Base-by-base conservation (phyloP, 2,888 invertebrate species). In the Oscheius onirici region DNA sequence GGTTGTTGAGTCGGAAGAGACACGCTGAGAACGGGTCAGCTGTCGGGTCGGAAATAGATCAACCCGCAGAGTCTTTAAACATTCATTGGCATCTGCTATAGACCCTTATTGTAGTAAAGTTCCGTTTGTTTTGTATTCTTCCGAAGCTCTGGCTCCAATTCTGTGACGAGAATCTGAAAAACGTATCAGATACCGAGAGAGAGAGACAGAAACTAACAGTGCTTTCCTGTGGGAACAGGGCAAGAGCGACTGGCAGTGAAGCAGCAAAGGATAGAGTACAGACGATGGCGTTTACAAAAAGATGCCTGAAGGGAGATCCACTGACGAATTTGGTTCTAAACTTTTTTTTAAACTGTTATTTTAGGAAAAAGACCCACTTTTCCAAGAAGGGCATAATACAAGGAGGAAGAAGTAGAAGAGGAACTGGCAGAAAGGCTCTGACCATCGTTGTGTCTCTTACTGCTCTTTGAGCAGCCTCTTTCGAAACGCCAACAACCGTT, bases 171-270 rank as follows among this genome's bases (percentile, higher is more conserved):
- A 11, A 79, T 77, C 79, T 79, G 70, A 34, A 75, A 71, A 44
- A 10, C 13, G 20, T 10, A 17, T 17, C 0, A 34, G 26, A 17
- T 54, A 54, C 28, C 3, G 5, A 26, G 51, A 24, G 13, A 24
- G 46, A 24, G 8, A 8, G 10, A 15, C 8, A 13, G n/a, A 34
- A 28, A 71, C 76, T 69, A 61, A 84, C 82, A 10, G 73, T 69
- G 28, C 84, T 81, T 57, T 87, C 85, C 74, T 90, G 90, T 24
- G 90, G 90, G 79, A 90, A 90, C 11, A 90, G 75, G 0, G 90
- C 90, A 40, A 90, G 88, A 10, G 90, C 89, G 0, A 90, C 85
- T 13, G 90, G 90, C 24, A 90, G 83, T 22, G 89, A 89, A 57
- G 88, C 78, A 3, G 88, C 89, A 84, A 90, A 89, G 3, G 89